Percentiles rank a stretch among this genome's conserved stretches.
These are phyloP conservation scores for Creontiades dilutus DNA, from an alignment of 2,888 invertebrate species.

Conservation along the genomic window DNA sequence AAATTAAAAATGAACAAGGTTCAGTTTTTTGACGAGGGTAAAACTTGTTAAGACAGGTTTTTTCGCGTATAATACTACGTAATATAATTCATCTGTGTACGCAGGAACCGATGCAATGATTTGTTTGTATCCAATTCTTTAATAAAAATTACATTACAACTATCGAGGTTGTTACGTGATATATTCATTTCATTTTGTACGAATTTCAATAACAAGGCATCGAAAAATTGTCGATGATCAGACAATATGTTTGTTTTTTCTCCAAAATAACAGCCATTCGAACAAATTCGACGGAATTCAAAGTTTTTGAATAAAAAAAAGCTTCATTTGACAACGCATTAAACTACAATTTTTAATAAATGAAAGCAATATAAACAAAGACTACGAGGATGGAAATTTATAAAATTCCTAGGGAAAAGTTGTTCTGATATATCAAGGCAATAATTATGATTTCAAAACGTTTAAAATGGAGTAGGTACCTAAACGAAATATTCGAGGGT, in stretches of 20 bases:
- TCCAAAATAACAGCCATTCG: background rate
- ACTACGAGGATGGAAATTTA: background rate
- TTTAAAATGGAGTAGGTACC: background rate
- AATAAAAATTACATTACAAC: background rate
- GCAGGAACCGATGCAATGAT: slow-evolving; percentile 2
- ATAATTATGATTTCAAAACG: background rate
- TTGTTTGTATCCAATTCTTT: background rate
- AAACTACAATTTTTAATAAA: background rate
- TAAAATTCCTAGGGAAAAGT: background rate
- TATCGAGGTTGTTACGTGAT: background rate
- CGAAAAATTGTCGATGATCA: background rate
- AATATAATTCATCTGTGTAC: too few species aligned
- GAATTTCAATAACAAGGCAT: background rate
- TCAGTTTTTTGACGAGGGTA: background rate
- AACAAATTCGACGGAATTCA: slow-evolving; percentile 15
- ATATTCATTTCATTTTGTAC: background rate
- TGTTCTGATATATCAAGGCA: background rate
- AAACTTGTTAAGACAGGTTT: background rate
- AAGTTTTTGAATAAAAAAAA: background rate
- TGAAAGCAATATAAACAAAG: background rate
- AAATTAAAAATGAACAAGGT: slow-evolving; percentile 12
- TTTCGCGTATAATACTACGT: too few species aligned
- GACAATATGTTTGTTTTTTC: background rate
- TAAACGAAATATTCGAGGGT: too few species aligned
- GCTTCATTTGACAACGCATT: slow-evolving; percentile 5